Percentiles rank a stretch among this genome's conserved stretches.
Conservation (phyloP, 92 coral and sea anemone genomes). For the Epizoanthus ramosus region DNA sequence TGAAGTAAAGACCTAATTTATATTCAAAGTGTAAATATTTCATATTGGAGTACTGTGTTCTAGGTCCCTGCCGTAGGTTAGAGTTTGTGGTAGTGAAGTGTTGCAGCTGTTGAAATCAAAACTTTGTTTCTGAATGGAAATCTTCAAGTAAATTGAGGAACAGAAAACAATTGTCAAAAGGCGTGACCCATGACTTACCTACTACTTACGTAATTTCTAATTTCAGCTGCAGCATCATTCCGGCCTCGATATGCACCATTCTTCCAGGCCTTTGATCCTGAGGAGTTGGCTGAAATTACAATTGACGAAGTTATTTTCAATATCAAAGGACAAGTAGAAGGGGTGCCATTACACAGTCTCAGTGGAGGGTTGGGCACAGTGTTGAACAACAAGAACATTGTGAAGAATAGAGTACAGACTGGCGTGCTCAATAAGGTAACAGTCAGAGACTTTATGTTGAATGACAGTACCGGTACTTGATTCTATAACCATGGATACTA, state of each 20-base stretch:
- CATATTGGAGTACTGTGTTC: too few species aligned
- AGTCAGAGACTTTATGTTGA: too few species aligned
- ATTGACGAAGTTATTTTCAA: conserved; percentile 89
- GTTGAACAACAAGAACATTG: conserved; percentile 82
- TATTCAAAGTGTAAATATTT: too few species aligned
- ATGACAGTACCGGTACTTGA: too few species aligned
- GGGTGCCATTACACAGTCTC: conserved; percentile 90
- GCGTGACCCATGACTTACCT: too few species aligned
- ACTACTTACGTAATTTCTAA: neutral
- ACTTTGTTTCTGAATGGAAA: neutral
- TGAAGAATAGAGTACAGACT: conserved; percentile 81
- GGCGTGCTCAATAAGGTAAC: conserved; percentile 83
- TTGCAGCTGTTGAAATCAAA: neutral
- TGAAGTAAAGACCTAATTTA: too few species aligned
- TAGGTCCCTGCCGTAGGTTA: too few species aligned
- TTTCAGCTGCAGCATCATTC: conserved; percentile 61
- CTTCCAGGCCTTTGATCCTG: conserved; percentile 77
- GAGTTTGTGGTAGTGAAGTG: neutral
- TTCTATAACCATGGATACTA: too few species aligned
- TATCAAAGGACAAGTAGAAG: conserved; percentile 89
- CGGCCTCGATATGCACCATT: conserved; percentile 88
- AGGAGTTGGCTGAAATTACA: conserved; percentile 87
- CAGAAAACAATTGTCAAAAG: too few species aligned
- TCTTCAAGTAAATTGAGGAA: too few species aligned
- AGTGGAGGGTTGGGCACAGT: conserved; percentile 96